Conservation (phyloP, 2,797 vertebrate genomes). For the Hippocampus kuda region DNA sequence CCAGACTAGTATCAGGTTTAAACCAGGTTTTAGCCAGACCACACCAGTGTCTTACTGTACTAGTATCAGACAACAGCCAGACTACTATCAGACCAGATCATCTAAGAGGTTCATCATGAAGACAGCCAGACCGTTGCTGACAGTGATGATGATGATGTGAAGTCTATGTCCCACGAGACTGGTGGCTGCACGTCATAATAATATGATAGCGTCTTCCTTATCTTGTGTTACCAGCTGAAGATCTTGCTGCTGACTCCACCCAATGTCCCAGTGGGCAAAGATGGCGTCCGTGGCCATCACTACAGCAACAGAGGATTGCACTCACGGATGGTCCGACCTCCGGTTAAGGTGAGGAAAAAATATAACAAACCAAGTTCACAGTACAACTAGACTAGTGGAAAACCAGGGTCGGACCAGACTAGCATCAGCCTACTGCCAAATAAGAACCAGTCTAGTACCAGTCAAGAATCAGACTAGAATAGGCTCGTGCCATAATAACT, state of each 20-base stretch:
- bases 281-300: slow-evolving; percentile 65
- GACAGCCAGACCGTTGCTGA: slow-evolving; percentile 22
- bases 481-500: neutral
- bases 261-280: slow-evolving; percentile 72
- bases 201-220: neutral
- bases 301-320: slow-evolving; percentile 69
- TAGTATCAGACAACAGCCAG: neutral
- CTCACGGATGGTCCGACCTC: slow-evolving; percentile 67
- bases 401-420: neutral
- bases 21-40: neutral
- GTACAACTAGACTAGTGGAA: neutral
- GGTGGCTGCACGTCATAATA: neutral
- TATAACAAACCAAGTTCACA: neutral
- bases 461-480: neutral
- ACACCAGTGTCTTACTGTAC: neutral
- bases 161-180: neutral
- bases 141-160: neutral
- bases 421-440: neutral
- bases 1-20: neutral
- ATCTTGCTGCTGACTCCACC: slow-evolving; percentile 87
- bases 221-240: slow-evolving; percentile 72
- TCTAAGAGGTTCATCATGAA: slow-evolving; percentile 49
- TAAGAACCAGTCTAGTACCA: neutral
- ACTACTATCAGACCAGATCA: slow-evolving; percentile 24
- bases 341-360: slow-evolving; percentile 74